phyloP scores from a whole-genome alignment of 2,888 invertebrate genomes.

The Nemapogon koenigi region DNA sequence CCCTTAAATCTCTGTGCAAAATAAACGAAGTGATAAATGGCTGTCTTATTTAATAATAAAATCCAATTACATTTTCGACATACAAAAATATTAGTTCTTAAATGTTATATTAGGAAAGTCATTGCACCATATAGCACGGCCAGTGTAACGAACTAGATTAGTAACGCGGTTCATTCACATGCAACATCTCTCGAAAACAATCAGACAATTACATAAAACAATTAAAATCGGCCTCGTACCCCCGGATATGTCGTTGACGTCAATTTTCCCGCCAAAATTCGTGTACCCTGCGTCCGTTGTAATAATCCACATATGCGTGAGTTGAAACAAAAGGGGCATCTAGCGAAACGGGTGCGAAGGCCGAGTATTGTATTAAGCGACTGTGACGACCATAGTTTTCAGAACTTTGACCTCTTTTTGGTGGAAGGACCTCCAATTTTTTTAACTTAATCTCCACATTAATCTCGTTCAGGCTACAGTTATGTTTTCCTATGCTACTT shows the following conservation, averaged over 20 bases:
- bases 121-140: neutral
- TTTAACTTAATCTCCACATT: too few species aligned
- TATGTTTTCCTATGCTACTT: too few species aligned
- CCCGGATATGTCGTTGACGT: conserved; percentile 53
- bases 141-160: conserved; percentile 11
- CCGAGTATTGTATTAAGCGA: conserved; percentile 25
- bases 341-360: conserved; percentile 53
- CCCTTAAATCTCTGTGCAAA: too few species aligned
- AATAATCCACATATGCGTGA: conserved; percentile 15
- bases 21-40: too few species aligned
- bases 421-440: too few species aligned
- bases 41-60: too few species aligned
- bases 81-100: too few species aligned
- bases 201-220: conserved; percentile 52
- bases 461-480: too few species aligned
- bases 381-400: conserved; percentile 20
- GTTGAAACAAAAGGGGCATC: conserved; percentile 51
- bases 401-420: conserved; percentile 12
- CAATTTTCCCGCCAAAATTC: conserved; percentile 8
- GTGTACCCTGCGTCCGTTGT: conserved; percentile 15
- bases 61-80: too few species aligned
- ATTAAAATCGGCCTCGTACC: conserved; percentile 50
- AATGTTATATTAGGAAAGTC: too few species aligned
- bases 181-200: conserved; percentile 37
- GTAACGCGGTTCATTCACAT: conserved; percentile 45